Conservation (phyloP, 2,888 invertebrate species). For the Macrosoma leucophasiata region DNA sequence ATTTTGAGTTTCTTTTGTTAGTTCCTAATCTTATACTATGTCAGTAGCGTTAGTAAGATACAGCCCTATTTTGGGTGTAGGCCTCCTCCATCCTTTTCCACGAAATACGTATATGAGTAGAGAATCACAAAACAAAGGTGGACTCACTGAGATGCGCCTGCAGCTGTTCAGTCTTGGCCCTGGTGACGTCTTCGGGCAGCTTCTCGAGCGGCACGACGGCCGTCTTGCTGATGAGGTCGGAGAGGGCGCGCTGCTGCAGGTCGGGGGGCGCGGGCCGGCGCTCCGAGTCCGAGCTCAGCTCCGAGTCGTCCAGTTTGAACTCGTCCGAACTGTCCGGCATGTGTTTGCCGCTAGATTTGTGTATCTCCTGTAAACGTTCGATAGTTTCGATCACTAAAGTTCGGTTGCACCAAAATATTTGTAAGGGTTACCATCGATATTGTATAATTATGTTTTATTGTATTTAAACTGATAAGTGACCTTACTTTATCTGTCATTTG, state of each 20-base stretch:
- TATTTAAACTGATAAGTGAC: too few species aligned
- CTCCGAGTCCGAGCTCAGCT: constrained; percentile 45
- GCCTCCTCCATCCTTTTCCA: too few species aligned
- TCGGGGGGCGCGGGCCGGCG: constrained; percentile 39
- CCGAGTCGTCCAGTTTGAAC: constrained; percentile 58
- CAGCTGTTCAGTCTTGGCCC: constrained; percentile 52
- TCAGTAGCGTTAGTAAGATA: too few species aligned
- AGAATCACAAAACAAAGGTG: background rate
- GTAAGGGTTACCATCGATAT: too few species aligned
- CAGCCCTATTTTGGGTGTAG: too few species aligned
- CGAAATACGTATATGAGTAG: too few species aligned
- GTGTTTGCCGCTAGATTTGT: constrained; percentile 72
- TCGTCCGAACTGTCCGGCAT: constrained; percentile 72
- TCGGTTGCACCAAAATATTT: too few species aligned
- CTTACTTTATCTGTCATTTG: too few species aligned
- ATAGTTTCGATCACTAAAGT: too few species aligned
- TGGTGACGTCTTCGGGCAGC: constrained; percentile 56
- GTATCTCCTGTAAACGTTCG: constrained; percentile 60
- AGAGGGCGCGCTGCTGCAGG: constrained; percentile 37
- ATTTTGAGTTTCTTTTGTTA: too few species aligned
- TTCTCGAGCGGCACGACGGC: constrained; percentile 62
- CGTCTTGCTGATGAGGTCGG: constrained; percentile 50
- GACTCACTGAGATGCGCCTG: constrained; percentile 48
- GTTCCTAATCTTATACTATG: too few species aligned
- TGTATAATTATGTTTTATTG: too few species aligned